Percentiles rank a stretch among this genome's conserved stretches.
Conservation (phyloP, 1,140 invertebrate genomes). For the Daktulosphaira vitifoliae region DNA sequence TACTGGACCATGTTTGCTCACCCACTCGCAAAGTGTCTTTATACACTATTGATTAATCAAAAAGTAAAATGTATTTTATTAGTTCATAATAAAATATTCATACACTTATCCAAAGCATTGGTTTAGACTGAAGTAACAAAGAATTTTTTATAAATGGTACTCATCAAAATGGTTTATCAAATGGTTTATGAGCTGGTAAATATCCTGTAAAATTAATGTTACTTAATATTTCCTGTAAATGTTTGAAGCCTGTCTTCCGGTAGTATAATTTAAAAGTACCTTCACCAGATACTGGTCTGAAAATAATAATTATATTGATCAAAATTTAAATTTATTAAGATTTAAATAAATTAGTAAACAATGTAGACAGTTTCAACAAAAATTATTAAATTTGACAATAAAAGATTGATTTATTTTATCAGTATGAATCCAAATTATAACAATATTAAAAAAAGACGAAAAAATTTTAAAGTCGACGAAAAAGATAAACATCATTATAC, state of each 20-base stretch:
- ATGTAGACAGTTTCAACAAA: no score
- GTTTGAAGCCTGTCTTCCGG: conserved; percentile 9
- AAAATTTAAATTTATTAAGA: no score
- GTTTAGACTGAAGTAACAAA: conserved; percentile 9
- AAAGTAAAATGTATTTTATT: background rate
- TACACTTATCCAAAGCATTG: conserved; percentile 19
- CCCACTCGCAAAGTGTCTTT: conserved; percentile 52
- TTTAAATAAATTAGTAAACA: no score
- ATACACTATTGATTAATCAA: background rate
- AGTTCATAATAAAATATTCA: background rate
- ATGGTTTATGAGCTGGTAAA: background rate
- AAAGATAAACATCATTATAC: no score
- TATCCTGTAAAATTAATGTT: conserved; percentile 12
- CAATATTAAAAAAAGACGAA: no score
- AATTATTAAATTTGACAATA: no score
- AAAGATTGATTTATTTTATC: no score
- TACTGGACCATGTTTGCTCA: no score
- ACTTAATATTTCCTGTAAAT: conserved; percentile 5
- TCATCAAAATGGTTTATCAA: no score
- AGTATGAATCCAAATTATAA: no score
- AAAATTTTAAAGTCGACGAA: no score
- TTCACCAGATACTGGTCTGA: conserved; percentile 12
- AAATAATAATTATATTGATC: no score
- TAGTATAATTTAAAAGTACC: conserved; percentile 22
- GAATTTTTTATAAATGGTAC: background rate